Base-by-base conservation (phyloP, 2,888 invertebrate species). In the Ochropleura leucogaster region DNA sequence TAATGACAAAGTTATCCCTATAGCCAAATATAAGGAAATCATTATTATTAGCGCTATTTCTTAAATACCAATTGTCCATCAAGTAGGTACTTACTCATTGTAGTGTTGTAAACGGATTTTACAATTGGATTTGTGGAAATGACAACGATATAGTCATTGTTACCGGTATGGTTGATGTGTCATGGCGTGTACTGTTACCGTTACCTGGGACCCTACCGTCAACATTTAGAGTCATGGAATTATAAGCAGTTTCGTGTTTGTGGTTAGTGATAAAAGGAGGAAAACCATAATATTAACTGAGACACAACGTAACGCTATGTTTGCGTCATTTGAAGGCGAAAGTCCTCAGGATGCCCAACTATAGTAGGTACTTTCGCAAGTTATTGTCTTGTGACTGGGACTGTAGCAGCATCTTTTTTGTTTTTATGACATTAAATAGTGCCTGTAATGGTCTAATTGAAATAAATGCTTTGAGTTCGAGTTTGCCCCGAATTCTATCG, bases 61-160 rank as follows among this genome's bases (percentile, higher is more conserved):
- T 68, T 73, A 76, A 74, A 77, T 68, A 57, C 51, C 63, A 68
- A 68, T 77, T 74, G 57, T 82, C 49, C 53, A 12, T 44, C 16
- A 49, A 55, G 55, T n/a, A n/a, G n/a, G n/a, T 62, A 40, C 51
- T 70, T 68, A 75, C 63, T 79, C 85, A 82, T 79, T 72, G 72
- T 55, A 30, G 46, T 16, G n/a, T 49, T 76, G 70, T 76, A 71
- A 81, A 62, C 66, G 73, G 49, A 71, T 85, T 77, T 77, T 74
- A 74, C 63, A 76, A 79, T 82, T 87, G 79, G 79, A 75, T 87
- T 79, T 64, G 79, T 85, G 85, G 83, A 82, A 87, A 75, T 75
- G 72, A 77, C 49, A 60, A 60, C 44, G 65, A 67, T 67, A 67
- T 65, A 69, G 74, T 76, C 76, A 85, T 85, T 85, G 85, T 87